Base-by-base conservation (phyloP, 2,888 invertebrate genomes). In the Ochropacha duplaris region DNA sequence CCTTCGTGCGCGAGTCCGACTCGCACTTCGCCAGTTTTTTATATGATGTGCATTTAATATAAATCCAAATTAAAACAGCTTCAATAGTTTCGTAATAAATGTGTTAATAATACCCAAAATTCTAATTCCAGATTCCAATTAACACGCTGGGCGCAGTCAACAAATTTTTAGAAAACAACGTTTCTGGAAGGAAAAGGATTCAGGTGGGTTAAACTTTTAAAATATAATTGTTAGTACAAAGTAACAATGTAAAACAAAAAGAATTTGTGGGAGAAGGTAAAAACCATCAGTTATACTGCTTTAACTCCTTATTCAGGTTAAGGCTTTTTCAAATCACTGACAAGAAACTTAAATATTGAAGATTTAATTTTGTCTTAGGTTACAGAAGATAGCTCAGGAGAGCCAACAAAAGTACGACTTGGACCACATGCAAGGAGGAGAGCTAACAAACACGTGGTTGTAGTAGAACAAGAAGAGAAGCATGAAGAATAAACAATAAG, bases 121-220 rank as follows among this genome's bases (percentile, higher is more conserved):
- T 8, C 44, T 57, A 61, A 67, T 90, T 90, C 66, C 85, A 95
- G 95, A 95, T 95, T 69, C 95, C 95, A 58, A 95, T 95, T 73
- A 94, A 95, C 54, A 94, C 95, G 0, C 83, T 95, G 56, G 93
- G 93, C 39, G 95, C 95, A 11, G 95, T 95, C 1, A 95, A 94
- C 74, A 93, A 93, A 69, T 91, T 96, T 62, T 83, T 95, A 58
- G 94, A 93, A 68, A 95, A 94, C 74, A 93, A 91, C 60, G 86
- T 88, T 22, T 76, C 75, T 5, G 75, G 71, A 22, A 79, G 84
- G 50, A 91, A 88, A 76, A 76, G 78, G 61, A 74, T 87, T 54
- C 84, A 87, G 87, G 90, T 89, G 64, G 75, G 69, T 34, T 22
- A 12, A 54, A 19, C 12, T 2, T 11, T 31, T 9, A 28, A 9